Conservation (phyloP, 2,888 invertebrate species). For the Epinotia nisella region DNA sequence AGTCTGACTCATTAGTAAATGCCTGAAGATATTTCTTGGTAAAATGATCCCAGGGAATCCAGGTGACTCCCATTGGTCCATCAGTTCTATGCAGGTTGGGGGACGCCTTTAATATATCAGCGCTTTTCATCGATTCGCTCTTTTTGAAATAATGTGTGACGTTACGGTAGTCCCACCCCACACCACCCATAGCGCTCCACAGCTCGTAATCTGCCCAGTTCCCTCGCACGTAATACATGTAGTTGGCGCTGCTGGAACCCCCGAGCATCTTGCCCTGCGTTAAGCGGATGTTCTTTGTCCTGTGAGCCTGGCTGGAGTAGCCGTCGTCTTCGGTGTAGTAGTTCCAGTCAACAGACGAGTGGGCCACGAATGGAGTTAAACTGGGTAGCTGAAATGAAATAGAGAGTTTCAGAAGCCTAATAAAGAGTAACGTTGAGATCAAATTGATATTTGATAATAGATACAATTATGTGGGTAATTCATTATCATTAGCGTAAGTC, state of each 20-base stretch:
- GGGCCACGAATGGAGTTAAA: slow-evolving; percentile 55
- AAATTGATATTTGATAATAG: too few relatives aligned
- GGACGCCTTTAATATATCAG: slow-evolving; percentile 5
- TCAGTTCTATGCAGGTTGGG: slow-evolving; percentile 32
- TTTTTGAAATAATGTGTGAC: slow-evolving; percentile 54
- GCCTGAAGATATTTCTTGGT: slow-evolving; percentile 53
- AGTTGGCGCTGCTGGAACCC: slow-evolving; percentile 86
- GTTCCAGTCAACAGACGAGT: slow-evolving; percentile 42
- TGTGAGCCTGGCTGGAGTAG: slow-evolving; percentile 42
- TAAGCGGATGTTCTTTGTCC: slow-evolving; percentile 51
- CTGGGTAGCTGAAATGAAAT: slow-evolving; percentile 62
- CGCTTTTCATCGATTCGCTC: slow-evolving; percentile 20
- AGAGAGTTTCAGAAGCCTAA: not conserved
- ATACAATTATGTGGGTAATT: too few relatives aligned
- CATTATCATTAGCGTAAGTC: too few relatives aligned
- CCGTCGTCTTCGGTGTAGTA: slow-evolving; percentile 39
- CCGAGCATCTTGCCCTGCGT: slow-evolving; percentile 86
- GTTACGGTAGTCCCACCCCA: slow-evolving; percentile 84
- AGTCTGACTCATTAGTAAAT: slow-evolving; percentile 56
- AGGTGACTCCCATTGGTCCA: slow-evolving; percentile 74
- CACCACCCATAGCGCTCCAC: slow-evolving; percentile 72
- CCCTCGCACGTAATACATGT: slow-evolving; percentile 87
- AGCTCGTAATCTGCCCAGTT: slow-evolving; percentile 86
- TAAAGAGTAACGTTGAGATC: not conserved
- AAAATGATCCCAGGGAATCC: slow-evolving; percentile 18